Evolutionary conservation across 2,888 invertebrate genomes (phyloP).

Genomic region (Aphidoletes aphidimyza): DNA sequence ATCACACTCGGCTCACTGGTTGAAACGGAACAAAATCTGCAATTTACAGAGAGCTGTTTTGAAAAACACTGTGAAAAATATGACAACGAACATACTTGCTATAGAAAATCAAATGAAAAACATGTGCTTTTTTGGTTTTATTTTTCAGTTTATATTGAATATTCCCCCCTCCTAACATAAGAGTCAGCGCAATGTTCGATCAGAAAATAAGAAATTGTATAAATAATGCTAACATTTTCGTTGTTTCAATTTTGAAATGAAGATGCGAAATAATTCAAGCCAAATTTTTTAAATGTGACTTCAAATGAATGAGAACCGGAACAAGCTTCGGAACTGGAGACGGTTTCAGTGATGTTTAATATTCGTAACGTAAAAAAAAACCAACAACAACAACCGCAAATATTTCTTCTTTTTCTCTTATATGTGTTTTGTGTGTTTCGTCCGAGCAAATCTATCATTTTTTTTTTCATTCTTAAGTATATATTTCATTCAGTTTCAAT

Average conservation of each 20-base stretch:
- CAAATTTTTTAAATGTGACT: conserved; percentile 46
- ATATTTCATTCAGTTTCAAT: not conserved
- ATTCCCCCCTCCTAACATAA: no score
- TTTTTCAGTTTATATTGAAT: no score
- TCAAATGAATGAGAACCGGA: no score
- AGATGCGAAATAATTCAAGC: not conserved
- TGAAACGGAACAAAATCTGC: no score
- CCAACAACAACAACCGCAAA: not conserved
- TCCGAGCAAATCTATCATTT: conserved; percentile 23
- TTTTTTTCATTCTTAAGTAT: not conserved
- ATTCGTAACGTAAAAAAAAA: not conserved
- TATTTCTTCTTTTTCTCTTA: conserved; percentile 48
- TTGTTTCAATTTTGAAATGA: not conserved
- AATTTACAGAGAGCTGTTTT: no score
- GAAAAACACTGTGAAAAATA: no score
- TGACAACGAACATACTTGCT: no score
- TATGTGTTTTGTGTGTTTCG: conserved; percentile 50
- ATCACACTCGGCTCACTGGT: no score
- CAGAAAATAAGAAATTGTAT: not conserved
- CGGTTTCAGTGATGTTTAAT: not conserved
- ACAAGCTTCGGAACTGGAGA: not conserved
- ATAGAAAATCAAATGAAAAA: no score
- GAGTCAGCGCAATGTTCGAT: not conserved
- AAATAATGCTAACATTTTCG: conserved; percentile 18
- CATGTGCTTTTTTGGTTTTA: no score